Conservation (phyloP, 2,113 vertebrate genomes). For the Neolamprologus toae region DNA sequence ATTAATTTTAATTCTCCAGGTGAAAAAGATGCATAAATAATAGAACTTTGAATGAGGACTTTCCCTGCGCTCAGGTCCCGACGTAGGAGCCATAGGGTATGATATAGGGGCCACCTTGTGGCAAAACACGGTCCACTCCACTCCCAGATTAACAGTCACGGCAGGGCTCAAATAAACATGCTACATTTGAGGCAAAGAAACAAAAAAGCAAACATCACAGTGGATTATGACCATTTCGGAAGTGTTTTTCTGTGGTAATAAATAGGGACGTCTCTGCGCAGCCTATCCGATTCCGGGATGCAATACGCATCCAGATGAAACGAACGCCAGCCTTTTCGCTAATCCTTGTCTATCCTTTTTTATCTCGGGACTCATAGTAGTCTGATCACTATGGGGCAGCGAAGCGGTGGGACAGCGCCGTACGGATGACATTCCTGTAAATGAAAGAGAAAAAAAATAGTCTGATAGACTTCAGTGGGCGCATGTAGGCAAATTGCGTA, state of each 20-base stretch:
- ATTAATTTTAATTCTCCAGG: not conserved
- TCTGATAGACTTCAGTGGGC: too few species aligned
- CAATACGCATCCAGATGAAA: slow-evolving; percentile 86
- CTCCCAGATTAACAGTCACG: slow-evolving; percentile 57
- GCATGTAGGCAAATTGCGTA: slow-evolving; percentile 45
- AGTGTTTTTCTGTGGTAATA: slow-evolving; percentile 61
- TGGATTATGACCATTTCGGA: slow-evolving; percentile 70
- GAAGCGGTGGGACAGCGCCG: slow-evolving; percentile 60
- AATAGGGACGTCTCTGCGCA: slow-evolving; percentile 62
- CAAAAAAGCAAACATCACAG: slow-evolving; percentile 37
- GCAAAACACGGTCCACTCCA: slow-evolving; percentile 16
- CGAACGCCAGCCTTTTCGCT: slow-evolving; percentile 78
- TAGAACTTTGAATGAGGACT: not conserved
- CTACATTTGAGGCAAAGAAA: slow-evolving; percentile 43
- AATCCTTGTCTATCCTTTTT: slow-evolving; percentile 90
- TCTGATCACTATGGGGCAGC: slow-evolving; percentile 73
- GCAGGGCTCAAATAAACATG: slow-evolving; percentile 58
- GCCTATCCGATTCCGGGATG: slow-evolving; percentile 75
- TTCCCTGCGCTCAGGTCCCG: not conserved
- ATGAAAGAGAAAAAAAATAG: slow-evolving; percentile 23
- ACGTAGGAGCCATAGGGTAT: not conserved
- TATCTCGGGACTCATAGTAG: slow-evolving; percentile 82
- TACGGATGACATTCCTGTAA: slow-evolving; percentile 53
- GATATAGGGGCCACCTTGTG: slow-evolving; percentile 56
- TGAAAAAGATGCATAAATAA: not conserved